These are phyloP conservation scores for Lepidonotus clava DNA, from an alignment of 2,888 invertebrate genomes.

Conservation along the genomic window DNA sequence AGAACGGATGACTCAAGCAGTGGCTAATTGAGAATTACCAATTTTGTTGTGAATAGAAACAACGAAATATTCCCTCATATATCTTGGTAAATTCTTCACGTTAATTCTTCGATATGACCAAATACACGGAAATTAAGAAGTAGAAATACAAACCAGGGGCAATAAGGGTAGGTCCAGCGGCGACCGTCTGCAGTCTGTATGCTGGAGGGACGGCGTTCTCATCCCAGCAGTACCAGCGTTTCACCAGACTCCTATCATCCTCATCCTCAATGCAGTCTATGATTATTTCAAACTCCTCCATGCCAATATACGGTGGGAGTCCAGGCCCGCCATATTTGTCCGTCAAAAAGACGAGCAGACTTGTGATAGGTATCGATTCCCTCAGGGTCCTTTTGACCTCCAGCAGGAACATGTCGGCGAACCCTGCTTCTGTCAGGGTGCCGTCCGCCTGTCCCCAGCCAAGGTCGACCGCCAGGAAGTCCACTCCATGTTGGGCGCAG, in stretches of 20 bases:
- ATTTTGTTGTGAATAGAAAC: no score
- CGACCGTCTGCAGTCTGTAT: not conserved
- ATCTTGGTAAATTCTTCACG: not conserved
- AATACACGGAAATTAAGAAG: not conserved
- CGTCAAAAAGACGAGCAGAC: not conserved
- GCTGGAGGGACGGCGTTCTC: not conserved
- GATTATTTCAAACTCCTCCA: not conserved
- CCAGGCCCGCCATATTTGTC: constrained; percentile 3
- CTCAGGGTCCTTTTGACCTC: not conserved
- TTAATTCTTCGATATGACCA: not conserved
- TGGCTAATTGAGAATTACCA: no score
- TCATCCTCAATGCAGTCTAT: not conserved
- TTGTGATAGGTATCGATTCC: not conserved
- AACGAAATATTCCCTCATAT: no score
- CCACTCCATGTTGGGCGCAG: not conserved
- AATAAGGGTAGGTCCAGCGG: not conserved
- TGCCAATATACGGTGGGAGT: not conserved
- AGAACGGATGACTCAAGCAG: no score
- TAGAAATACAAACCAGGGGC: not conserved
- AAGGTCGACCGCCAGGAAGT: not conserved
- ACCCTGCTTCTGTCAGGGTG: not conserved
- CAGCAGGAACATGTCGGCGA: not conserved
- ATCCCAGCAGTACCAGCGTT: not conserved
- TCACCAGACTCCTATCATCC: not conserved
- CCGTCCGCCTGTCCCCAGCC: constrained; percentile 31